Conservation (phyloP, 2,888 invertebrate genomes). For the Exocentrus adspersus region DNA sequence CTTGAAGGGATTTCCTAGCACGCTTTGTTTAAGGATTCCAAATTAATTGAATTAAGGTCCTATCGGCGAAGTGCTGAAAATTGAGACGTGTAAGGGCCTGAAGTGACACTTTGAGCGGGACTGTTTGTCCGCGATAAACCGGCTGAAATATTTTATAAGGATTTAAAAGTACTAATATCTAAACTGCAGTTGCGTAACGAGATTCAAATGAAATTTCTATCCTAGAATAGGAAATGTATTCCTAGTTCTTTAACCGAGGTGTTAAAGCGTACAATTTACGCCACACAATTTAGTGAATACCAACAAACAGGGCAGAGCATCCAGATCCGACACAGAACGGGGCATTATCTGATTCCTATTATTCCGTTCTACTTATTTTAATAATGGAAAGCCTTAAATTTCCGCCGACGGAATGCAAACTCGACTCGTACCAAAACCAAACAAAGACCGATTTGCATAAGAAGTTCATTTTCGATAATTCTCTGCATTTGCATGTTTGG, state of each 20-base stretch:
- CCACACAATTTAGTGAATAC: background rate
- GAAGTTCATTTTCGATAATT: constrained; percentile 28
- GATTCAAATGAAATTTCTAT: background rate
- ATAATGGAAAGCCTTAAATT: constrained; percentile 24
- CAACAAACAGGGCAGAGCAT: background rate
- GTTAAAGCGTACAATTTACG: background rate
- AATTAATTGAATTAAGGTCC: constrained; percentile 40
- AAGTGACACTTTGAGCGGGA: constrained; percentile 13
- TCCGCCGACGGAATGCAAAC: constrained; percentile 11
- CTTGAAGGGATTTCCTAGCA: constrained; percentile 45
- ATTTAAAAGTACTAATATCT: too few relatives aligned
- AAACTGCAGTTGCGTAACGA: too few relatives aligned
- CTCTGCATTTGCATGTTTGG: constrained; percentile 20
- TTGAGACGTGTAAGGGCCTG: constrained; percentile 21
- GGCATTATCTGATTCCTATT: constrained; percentile 22
- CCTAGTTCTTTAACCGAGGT: background rate
- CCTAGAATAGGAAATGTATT: too few relatives aligned
- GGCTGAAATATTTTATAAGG: too few relatives aligned
- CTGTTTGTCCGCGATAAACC: constrained; percentile 31
- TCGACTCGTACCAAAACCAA: constrained; percentile 17
- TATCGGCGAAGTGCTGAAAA: constrained; percentile 24
- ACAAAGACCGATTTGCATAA: constrained; percentile 32
- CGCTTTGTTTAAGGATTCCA: constrained; percentile 41
- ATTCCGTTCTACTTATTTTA: constrained; percentile 29
- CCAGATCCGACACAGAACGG: constrained; percentile 1